These are phyloP conservation scores for Heliconius erato DNA, from an alignment of 2,888 invertebrate genomes.

Conservation along the genomic window DNA sequence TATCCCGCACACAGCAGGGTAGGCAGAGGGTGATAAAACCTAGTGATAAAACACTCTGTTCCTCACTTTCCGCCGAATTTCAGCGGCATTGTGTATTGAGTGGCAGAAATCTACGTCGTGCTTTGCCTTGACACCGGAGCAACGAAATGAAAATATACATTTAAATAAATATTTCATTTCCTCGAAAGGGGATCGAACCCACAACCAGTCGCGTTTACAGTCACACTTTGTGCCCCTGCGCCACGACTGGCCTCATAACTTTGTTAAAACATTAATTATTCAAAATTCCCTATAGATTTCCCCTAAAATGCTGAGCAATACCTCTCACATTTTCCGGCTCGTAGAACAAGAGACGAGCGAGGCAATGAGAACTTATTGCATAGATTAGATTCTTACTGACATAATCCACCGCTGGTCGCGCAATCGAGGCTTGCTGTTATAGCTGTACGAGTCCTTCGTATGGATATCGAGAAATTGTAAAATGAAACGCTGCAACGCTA, in stretches of 20 bases:
- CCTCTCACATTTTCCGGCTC: constrained; percentile 23
- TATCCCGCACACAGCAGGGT: too few relatives aligned
- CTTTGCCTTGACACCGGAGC: too few relatives aligned
- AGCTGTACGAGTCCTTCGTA: neutral
- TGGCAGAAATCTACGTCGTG: too few relatives aligned
- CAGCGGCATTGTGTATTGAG: too few relatives aligned
- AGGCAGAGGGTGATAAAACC: too few relatives aligned
- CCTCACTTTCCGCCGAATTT: too few relatives aligned
- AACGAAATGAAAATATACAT: too few relatives aligned
- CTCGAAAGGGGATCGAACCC: too few relatives aligned
- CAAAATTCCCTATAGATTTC: neutral
- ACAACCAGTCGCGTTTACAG: too few relatives aligned
- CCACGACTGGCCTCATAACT: neutral
- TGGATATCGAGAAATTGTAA: neutral
- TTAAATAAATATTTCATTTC: too few relatives aligned
- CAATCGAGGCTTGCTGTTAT: constrained; percentile 9
- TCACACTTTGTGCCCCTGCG: too few relatives aligned
- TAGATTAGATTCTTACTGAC: constrained; percentile 27
- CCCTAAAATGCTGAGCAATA: constrained; percentile 13
- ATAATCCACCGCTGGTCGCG: constrained; percentile 21
- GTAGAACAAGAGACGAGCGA: constrained; percentile 10
- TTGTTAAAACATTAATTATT: neutral
- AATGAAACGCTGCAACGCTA: neutral
- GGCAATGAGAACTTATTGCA: constrained; percentile 14
- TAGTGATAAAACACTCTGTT: too few relatives aligned